These are phyloP conservation scores for Nasonia longicornis DNA, from an alignment of 1,140 invertebrate species.

Conservation along the genomic window DNA sequence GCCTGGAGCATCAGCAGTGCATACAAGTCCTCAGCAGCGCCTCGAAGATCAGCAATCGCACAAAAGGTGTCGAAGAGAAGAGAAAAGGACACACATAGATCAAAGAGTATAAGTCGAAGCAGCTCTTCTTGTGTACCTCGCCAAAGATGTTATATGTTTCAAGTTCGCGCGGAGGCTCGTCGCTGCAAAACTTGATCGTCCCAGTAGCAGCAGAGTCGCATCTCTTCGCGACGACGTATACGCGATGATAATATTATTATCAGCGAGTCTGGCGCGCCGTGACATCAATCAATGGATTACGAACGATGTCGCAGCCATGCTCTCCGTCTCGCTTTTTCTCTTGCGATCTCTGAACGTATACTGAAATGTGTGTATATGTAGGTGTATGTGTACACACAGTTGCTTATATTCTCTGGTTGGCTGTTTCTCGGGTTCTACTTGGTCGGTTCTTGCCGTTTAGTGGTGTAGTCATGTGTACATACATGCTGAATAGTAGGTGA, in stretches of 20 bases:
- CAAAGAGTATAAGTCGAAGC: too few relatives aligned
- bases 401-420: background rate
- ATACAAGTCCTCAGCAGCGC: background rate
- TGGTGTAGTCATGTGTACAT: too few relatives aligned
- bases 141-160: background rate
- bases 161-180: conserved; percentile 17
- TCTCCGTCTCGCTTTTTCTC: background rate
- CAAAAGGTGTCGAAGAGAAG: background rate
- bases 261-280: background rate
- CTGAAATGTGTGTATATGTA: background rate
- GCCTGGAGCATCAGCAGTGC: background rate
- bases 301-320: conserved; percentile 45
- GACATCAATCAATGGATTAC: conserved; percentile 54
- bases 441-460: too few relatives aligned
- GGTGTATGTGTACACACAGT: background rate
- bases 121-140: too few relatives aligned
- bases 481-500: too few relatives aligned
- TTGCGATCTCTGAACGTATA: too few relatives aligned
- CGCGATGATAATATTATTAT: background rate
- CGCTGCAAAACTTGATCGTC: background rate
- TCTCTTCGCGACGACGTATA: background rate
- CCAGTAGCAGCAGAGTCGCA: background rate
- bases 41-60: background rate
- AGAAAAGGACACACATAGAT: too few relatives aligned
- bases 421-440: too few relatives aligned